These are phyloP conservation scores for Drosophila tristis DNA, from an alignment of 1,140 invertebrate genomes.

Conservation along the genomic window DNA sequence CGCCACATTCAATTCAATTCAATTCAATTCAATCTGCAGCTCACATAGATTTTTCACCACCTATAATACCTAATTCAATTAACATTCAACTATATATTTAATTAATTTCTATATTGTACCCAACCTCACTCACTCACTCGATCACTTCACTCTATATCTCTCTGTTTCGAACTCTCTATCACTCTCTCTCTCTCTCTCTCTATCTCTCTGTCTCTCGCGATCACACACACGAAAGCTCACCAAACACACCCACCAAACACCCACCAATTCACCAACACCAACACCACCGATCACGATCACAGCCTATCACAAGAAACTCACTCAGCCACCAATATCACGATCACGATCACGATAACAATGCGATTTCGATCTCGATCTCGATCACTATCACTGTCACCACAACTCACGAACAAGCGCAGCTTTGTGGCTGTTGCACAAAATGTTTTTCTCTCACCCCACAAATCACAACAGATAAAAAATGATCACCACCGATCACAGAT, in stretches of 20 bases:
- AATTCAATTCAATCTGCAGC: slow-evolving; percentile 24
- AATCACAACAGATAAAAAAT: slow-evolving; percentile 16
- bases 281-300: slow-evolving; percentile 44
- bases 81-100: slow-evolving; percentile 48
- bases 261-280: slow-evolving; percentile 19
- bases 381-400: not conserved
- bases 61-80: slow-evolving; percentile 35
- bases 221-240: slow-evolving; percentile 31
- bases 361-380: too few relatives aligned
- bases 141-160: slow-evolving; percentile 55
- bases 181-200: slow-evolving; percentile 52
- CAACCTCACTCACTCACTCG: slow-evolving; percentile 50
- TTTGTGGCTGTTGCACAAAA: slow-evolving; percentile 32
- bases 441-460: too few relatives aligned
- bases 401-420: slow-evolving; percentile 43
- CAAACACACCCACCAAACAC: slow-evolving; percentile 27
- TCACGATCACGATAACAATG: slow-evolving; percentile 32
- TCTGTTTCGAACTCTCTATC: slow-evolving; percentile 48
- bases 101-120: slow-evolving; percentile 51
- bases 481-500: slow-evolving; percentile 41
- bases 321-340: slow-evolving; percentile 22
- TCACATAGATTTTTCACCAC: slow-evolving; percentile 29
- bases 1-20: slow-evolving; percentile 44
- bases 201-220: slow-evolving; percentile 24
- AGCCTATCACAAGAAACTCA: slow-evolving; percentile 8